A percentile compares a stretch with the other conserved stretches of the same genome.
Conservation (phyloP, 2,797 vertebrate genomes). For the Linurgus olivaceus region DNA sequence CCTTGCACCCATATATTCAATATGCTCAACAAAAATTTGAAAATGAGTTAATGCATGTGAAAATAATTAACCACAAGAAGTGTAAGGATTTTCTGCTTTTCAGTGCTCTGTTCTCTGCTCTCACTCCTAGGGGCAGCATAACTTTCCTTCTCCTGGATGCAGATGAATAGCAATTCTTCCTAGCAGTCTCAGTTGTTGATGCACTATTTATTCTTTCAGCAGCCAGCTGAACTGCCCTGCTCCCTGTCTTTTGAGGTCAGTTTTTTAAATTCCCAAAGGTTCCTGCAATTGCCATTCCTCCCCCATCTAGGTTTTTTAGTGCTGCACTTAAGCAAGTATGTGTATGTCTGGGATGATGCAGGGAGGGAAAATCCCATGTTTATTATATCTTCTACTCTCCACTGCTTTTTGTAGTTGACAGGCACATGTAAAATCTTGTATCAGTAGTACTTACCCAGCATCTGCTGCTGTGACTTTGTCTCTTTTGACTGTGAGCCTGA, state of each 20-base stretch:
- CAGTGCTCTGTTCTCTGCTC: not conserved
- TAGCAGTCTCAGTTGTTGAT: not conserved
- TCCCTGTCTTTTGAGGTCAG: not conserved
- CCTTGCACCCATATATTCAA: not conserved
- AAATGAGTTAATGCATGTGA: not conserved
- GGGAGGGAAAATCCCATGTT: not conserved
- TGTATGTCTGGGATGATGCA: not conserved
- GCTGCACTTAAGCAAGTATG: not conserved
- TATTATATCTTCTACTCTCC: not conserved
- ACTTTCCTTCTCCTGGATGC: not conserved
- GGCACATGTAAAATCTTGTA: not conserved
- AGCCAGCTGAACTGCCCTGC: not conserved
- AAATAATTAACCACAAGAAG: not conserved
- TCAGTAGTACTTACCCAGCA: not conserved
- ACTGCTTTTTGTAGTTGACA: not conserved
- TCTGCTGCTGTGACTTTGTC: not conserved
- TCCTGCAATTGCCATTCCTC: not conserved
- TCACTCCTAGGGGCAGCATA: not conserved
- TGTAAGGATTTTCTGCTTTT: not conserved
- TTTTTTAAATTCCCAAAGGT: constrained; percentile 1
- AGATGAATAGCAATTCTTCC: not conserved
- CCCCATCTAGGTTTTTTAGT: not conserved
- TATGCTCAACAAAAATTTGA: not conserved
- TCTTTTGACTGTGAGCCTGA: not conserved
- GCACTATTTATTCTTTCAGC: not conserved